Evolutionary conservation across 2,797 vertebrate genomes (phyloP).

Genomic region (Fratercula arctica): DNA sequence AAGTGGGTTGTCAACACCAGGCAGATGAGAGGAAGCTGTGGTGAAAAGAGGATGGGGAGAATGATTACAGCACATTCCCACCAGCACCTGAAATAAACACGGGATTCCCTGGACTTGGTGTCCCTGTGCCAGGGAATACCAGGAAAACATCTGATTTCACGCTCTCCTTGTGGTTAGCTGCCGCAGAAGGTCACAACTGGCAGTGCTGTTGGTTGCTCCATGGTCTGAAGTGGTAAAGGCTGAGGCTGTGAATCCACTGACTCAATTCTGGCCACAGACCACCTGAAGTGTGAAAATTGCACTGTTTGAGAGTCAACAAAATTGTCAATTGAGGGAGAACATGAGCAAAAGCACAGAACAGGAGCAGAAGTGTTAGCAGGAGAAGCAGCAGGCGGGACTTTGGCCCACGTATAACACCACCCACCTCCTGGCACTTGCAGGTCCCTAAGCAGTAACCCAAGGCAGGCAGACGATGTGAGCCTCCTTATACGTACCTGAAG

Average conservation of each 20-base stretch:
- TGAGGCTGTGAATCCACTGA: background rate
- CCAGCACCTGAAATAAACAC: background rate
- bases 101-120: background rate
- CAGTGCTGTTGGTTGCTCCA: background rate
- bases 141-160: background rate
- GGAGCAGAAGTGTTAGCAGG: background rate
- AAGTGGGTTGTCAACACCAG: background rate
- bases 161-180: background rate
- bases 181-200: background rate
- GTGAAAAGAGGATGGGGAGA: background rate
- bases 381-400: background rate
- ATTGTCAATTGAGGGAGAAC: background rate
- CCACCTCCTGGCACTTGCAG: background rate
- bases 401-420: rapidly evolving
- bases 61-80: background rate
- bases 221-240: background rate
- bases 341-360: background rate
- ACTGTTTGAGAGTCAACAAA: background rate
- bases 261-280: rapidly evolving
- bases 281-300: background rate
- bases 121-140: background rate
- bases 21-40: background rate
- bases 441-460: background rate
- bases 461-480: background rate
- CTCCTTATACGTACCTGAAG: background rate